phyloP scores from a whole-genome alignment of 2,113 vertebrate genomes.

The Otis tarda region DNA sequence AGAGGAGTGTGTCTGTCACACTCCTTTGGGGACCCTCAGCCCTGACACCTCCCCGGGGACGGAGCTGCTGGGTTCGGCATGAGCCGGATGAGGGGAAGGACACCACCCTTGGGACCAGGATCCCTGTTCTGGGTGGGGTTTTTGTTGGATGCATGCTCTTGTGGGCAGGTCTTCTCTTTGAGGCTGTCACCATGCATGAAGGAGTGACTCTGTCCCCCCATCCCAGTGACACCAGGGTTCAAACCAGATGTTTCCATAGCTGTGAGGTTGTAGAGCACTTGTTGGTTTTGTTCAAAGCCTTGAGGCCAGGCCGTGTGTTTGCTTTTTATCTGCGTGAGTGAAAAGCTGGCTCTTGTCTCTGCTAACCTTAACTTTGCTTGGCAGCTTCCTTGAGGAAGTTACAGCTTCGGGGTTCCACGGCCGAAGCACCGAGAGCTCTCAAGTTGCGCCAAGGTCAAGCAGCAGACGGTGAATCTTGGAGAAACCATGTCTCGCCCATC shows the following conservation, averaged over 20 bases:
- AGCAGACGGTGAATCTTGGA: conserved; percentile 65
- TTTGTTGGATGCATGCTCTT: no score
- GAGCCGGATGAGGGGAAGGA: background rate
- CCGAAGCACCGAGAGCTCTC: conserved; percentile 57
- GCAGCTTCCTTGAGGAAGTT: conserved; percentile 83
- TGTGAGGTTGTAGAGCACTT: background rate
- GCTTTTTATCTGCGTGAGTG: background rate
- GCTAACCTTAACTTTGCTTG: background rate
- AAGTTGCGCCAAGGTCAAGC: background rate
- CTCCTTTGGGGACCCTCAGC: background rate
- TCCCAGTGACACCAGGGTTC: background rate
- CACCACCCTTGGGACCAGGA: accelerated
- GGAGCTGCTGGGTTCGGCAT: background rate
- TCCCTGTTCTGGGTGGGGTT: background rate
- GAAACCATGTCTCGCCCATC: background rate
- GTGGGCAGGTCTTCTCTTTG: background rate
- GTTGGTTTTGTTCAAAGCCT: background rate
- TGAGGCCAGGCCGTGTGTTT: background rate
- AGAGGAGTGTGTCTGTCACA: background rate
- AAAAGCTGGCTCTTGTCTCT: background rate
- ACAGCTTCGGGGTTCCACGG: conserved; percentile 68
- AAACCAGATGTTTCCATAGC: background rate
- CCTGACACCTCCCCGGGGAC: background rate
- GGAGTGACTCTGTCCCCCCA: background rate
- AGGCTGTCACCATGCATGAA: background rate